These are phyloP conservation scores for Falco novaeseelandiae DNA, from an alignment of 2,797 vertebrate genomes.

Conservation along the genomic window DNA sequence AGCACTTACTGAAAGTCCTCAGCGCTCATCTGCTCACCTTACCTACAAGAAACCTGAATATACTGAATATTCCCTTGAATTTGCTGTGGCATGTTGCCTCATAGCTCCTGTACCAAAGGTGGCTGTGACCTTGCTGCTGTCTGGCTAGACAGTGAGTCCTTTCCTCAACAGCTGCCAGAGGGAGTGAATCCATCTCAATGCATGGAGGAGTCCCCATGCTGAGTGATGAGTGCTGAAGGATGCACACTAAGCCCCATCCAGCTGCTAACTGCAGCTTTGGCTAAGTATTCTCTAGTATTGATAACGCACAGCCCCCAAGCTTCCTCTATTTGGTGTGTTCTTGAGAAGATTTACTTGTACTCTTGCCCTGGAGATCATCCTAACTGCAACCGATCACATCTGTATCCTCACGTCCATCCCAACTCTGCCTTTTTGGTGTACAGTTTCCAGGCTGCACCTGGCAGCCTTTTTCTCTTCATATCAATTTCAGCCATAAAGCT, in stretches of 20 bases:
- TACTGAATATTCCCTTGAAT: not conserved
- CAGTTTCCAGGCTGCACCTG: not conserved
- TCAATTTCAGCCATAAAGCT: not conserved
- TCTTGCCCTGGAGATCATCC: not conserved
- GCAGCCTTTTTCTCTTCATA: not conserved
- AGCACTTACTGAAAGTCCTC: not conserved
- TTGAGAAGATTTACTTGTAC: not conserved
- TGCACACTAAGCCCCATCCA: not conserved
- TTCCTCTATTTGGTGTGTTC: not conserved
- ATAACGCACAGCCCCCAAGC: rapidly evolving
- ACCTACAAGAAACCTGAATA: not conserved
- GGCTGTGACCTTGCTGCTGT: not conserved
- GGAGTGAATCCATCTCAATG: rapidly evolving
- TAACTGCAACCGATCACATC: not conserved
- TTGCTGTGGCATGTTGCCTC: not conserved
- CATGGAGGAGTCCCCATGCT: not conserved
- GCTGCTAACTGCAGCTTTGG: not conserved
- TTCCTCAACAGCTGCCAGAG: not conserved
- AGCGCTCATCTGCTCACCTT: not conserved
- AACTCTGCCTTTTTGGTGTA: not conserved
- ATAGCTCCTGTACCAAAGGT: not conserved
- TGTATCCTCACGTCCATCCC: not conserved
- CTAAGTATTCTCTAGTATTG: not conserved
- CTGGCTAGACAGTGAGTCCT: not conserved
- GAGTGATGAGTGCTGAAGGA: not conserved